Base-by-base conservation (phyloP, 2,888 invertebrate genomes). In the Saturnia pavonia region DNA sequence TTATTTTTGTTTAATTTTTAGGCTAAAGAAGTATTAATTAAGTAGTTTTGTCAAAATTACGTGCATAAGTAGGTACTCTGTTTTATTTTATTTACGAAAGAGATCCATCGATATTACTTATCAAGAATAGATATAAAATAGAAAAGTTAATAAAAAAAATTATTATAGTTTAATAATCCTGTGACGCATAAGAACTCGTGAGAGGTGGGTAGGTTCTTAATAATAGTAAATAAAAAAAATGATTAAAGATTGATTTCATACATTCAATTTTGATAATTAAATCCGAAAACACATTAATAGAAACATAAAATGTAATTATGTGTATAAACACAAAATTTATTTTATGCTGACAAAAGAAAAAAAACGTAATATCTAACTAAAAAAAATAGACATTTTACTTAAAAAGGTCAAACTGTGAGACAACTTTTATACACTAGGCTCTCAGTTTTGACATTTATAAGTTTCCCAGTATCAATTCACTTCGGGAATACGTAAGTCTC, bases 11-110 rank as follows among this genome's bases (percentile, higher is more conserved):
- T n/a, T n/a, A n/a, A n/a, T n/a, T n/a, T n/a, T n/a, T n/a, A n/a
- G n/a, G n/a, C n/a, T n/a, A n/a, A n/a, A n/a, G n/a, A n/a, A n/a
- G n/a, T n/a, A n/a, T n/a, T n/a, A n/a, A n/a, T n/a, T n/a, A n/a
- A n/a, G n/a, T n/a, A n/a, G n/a, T n/a, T n/a, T n/a, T n/a, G n/a
- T n/a, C n/a, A n/a, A n/a, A n/a, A n/a, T n/a, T n/a, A n/a, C n/a
- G n/a, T n/a, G n/a, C n/a, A n/a, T n/a, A n/a, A n/a, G n/a, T n/a
- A n/a, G n/a, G n/a, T n/a, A n/a, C n/a, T n/a, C n/a, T n/a, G n/a
- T n/a, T 65, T 70, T 66, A 66, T 66, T 66, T 51, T 14, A 51
- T n/a, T n/a, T 51, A 51, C 1, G 45, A 51, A 7, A 51, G n/a
- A 51, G 0, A 51, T n/a, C n/a, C n/a, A n/a, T n/a, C n/a, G n/a